Conservation (phyloP, 2,797 vertebrate genomes). For the Molossus alvarezi region DNA sequence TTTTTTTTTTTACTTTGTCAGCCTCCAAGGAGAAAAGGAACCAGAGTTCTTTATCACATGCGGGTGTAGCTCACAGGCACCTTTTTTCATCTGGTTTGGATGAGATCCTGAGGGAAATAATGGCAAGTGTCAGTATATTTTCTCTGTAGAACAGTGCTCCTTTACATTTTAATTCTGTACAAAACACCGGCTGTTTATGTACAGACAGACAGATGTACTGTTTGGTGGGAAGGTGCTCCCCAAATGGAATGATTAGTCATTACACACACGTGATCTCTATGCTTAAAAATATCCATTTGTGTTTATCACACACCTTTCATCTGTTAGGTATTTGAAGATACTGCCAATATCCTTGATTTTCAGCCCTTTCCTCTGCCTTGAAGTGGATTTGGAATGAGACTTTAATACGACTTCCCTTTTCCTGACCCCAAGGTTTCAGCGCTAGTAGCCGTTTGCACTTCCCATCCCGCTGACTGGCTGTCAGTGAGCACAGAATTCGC, state of each 20-base stretch:
- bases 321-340: not conserved
- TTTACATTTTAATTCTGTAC: not conserved
- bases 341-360: slow-evolving; percentile 14
- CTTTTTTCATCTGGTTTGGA: not conserved
- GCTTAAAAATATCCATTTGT: slow-evolving; percentile 5
- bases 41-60: not conserved
- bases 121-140: not conserved
- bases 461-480: not conserved
- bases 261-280: not conserved
- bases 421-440: not conserved
- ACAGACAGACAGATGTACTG: not conserved
- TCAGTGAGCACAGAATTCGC: not conserved
- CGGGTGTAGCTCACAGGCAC: not conserved
- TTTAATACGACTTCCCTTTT: slow-evolving; percentile 45
- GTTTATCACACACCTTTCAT: slow-evolving; percentile 46
- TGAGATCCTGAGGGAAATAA: not conserved
- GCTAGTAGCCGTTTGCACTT: not conserved
- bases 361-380: not conserved
- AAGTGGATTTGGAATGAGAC: not conserved
- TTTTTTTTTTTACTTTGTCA: not conserved
- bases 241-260: slow-evolving; percentile 47
- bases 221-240: not conserved
- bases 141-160: not conserved
- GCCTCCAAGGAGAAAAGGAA: not conserved
- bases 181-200: not conserved